phyloP scores from a whole-genome alignment of 1,140 invertebrate species.

The Xylocopa sonorina region DNA sequence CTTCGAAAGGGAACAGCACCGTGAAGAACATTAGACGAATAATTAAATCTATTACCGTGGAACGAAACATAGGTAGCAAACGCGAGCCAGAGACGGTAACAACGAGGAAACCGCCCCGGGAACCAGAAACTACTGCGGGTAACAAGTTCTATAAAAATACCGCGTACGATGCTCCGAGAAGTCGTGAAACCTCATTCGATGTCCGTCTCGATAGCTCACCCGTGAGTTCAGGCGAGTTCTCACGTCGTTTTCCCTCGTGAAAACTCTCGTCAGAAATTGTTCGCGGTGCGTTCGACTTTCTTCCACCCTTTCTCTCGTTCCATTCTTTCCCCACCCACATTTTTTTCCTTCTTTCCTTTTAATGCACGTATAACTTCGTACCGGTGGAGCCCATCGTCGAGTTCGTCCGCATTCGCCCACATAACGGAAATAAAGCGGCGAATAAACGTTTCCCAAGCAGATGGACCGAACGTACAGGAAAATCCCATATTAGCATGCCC shows the following conservation, averaged over 20 bases:
- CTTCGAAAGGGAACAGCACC: neutral
- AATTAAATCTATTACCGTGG: too few species aligned
- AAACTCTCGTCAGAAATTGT: constrained; percentile 54
- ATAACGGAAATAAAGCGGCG: constrained; percentile 62
- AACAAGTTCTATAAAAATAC: neutral
- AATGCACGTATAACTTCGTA: neutral
- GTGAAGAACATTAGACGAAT: too few species aligned
- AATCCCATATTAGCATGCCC: constrained; percentile 71
- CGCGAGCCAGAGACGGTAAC: too few species aligned
- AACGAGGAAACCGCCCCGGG: neutral
- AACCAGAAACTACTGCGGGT: neutral
- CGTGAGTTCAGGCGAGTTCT: constrained; percentile 50
- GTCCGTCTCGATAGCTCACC: constrained; percentile 24
- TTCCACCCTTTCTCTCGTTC: neutral
- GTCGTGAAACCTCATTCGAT: neutral
- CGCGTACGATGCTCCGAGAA: neutral
- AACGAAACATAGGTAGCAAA: too few species aligned
- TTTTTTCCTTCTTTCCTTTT: neutral
- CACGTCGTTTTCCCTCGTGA: constrained; percentile 32
- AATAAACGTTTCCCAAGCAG: constrained; percentile 66
- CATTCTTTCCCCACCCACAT: rapidly evolving
- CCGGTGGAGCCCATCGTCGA: neutral
- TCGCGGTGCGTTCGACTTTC: constrained; percentile 24
- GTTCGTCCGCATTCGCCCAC: constrained; percentile 46
- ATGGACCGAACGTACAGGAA: constrained; percentile 65